Base-by-base conservation (phyloP, 2,797 vertebrate genomes). In the Anguilla anguilla region DNA sequence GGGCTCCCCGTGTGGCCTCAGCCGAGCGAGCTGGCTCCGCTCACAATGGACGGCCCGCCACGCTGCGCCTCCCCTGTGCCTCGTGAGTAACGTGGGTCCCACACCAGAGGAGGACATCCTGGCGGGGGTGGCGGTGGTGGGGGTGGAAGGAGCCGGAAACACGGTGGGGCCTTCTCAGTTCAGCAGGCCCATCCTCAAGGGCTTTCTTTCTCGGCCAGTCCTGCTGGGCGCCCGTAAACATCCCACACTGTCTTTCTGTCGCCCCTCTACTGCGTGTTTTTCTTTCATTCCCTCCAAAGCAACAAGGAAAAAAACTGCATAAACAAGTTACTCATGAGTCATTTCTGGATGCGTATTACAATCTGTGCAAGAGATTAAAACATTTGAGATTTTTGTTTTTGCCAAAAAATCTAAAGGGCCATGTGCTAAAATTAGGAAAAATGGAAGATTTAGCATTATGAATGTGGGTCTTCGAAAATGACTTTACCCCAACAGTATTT, bases 61-160 rank as follows among this genome's bases (percentile, higher is more conserved):
- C 88, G 92, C 91, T 90, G 90, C 89, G 89, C 91, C 51, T 51
- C 51, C 51, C 91, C 93, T 91, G 92, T 89, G 92, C 93, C 93
- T 91, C 92, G 85, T 94, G 91, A 91, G 89, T 91, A 92, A 91
- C 81, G 88, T 91, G 89, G 91, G 91, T 93, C 88, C 91, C 90
- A 88, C 90, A 93, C 93, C 94, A 94, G 92, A 69, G 93, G 93
- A 95, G 95, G 96, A 96, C 95, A 96, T 96, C 95, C 96, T 96
- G 94, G 94, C 93, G 89, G 89, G 92, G 90, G 90, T 91, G 94
- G 90, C 89, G 89, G 92, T 90, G 94, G 90, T 89, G 92, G 89
- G 89, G 92, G 90, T 90, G 90, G 94, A 90, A 90, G 89, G 92
- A 91, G 85, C 90, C 87, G 87, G 87, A 88, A 88, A 77, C 83